Evolutionary conservation across 2,113 vertebrate species (phyloP), one percentile per base, ranked within the genome.

Genomic region (Canis aureus): DNA sequence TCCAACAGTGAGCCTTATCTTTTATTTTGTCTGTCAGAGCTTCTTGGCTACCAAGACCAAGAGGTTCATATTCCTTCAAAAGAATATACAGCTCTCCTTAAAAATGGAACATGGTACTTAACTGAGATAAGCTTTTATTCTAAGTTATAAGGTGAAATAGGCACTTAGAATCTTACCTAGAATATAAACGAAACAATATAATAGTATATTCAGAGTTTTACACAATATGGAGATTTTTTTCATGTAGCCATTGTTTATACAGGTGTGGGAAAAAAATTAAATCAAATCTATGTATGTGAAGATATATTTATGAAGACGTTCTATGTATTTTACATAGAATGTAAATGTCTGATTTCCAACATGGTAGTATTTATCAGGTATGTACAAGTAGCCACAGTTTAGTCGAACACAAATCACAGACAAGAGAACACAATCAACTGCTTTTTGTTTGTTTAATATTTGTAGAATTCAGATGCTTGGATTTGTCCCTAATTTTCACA

Each of bases 301-400:
- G 12, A 76, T 57, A 62, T 20, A 88, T 49, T 91, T 82, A 88
- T 96, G 51, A 84, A 88, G 27, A n/a, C 5, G n/a, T 74, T 94
- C 51, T 66, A 78, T 55, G 4, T 85, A 89, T 84, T 87, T 97
- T 49, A 91, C 43, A 43, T 43, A 43, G 7, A 43, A 43, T 78
- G 79, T 69, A 79, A 81, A 64, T 84, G 12, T 66, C 60, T 97
- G 43, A 43, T 88, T 94, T 97, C 89, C 66, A 86, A 59, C 27
- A 57, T 55, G 29, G 55, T 81, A 71, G 59, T 93, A 89, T 89
- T 76, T 96, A 82, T 25, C 43, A 16, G 11, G 4, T 82, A 59
- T 85, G 19, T 8, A 89, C 20, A 78, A 89, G 91, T 16, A 73
- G 35, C 13, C n/a, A 81, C 85, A 96, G 38, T 84, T 94, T 57